Evolutionary conservation across 2,888 invertebrate species (phyloP), one percentile per base, ranked within the genome.

Genomic region (Lacanobia oleracea): DNA sequence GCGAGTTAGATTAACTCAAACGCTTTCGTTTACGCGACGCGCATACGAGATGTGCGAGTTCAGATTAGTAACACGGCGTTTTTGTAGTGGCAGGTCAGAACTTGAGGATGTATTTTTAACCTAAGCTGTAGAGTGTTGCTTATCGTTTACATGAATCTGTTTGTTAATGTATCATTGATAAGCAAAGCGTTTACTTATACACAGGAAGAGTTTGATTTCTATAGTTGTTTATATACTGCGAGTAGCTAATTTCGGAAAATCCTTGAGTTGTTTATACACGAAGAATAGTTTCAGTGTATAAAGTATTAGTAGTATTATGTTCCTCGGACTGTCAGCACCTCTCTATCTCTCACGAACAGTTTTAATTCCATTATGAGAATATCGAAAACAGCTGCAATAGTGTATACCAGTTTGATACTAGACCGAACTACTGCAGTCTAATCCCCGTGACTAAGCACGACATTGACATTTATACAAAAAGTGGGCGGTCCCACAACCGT

Each of bases 381-480:
- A 21, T 60, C 23, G 43, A 60, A 43, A 60, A 40, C 21, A 21
- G 37, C 14, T 14, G 21, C 37, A 1, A n/a, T 9, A 37, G 23
- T 53, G 23, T 37, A 65, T 43, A 65, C 50, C 37, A 65, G 48
- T 21, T 77, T 57, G 18, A 37, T 23, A 62, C 62, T 51, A 61
- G 50, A 50, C 33, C 23, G 45, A 62, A 72, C 48, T 56, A 51
- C 43, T 43, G 23, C 40, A 79, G 65, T 18, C 74, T 68, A 66
- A 69, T 70, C 67, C 59, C 77, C 60, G 68, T 70, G 79, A 75
- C 82, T 78, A 77, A 69, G 37, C 70, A 27, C 56, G 84, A 79
- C 88, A 87, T 87, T 87, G 86, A 86, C 86, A 87, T 87, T 87
- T 87, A 62, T 66, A 33, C 37, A 51, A 61, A 65, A 82, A 81